Conservation (phyloP, 1,140 invertebrate species). For the Mercenaria mercenaria region DNA sequence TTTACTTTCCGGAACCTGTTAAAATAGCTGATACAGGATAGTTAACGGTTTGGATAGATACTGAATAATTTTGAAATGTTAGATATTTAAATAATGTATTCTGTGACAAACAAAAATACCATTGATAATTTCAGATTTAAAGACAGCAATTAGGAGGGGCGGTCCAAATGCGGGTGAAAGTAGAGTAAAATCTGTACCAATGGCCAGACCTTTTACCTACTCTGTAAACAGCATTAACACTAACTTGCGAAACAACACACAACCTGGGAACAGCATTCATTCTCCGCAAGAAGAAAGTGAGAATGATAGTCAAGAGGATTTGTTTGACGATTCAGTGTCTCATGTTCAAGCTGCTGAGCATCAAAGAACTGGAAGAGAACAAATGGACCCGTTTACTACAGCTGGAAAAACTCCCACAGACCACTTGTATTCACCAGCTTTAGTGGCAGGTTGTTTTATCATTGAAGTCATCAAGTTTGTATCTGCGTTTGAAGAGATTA, state of each 20-base stretch:
- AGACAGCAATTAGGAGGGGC: not conserved
- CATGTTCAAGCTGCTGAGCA: not conserved
- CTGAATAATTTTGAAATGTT: no score
- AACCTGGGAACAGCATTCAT: not conserved
- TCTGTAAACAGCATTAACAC: no score
- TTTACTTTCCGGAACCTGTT: no score
- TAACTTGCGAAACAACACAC: no score
- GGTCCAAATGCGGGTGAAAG: not conserved
- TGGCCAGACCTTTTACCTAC: not conserved
- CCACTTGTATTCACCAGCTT: not conserved
- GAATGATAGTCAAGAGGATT: slow-evolving; percentile 22
- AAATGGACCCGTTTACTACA: not conserved
- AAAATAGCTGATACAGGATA: no score
- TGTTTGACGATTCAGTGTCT: slow-evolving; percentile 18
- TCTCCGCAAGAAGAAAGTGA: not conserved
- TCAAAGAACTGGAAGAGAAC: not conserved
- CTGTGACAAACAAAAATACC: not conserved
- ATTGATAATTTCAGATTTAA: not conserved
- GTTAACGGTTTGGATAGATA: no score
- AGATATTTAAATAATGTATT: no score
- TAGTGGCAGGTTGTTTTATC: not conserved
- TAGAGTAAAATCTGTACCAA: not conserved
- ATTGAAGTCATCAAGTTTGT: not conserved
- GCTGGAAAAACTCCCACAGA: not conserved
- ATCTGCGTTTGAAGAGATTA: no score